phyloP scores from a whole-genome alignment of 2,797 vertebrate genomes.

The Merluccius polli region DNA sequence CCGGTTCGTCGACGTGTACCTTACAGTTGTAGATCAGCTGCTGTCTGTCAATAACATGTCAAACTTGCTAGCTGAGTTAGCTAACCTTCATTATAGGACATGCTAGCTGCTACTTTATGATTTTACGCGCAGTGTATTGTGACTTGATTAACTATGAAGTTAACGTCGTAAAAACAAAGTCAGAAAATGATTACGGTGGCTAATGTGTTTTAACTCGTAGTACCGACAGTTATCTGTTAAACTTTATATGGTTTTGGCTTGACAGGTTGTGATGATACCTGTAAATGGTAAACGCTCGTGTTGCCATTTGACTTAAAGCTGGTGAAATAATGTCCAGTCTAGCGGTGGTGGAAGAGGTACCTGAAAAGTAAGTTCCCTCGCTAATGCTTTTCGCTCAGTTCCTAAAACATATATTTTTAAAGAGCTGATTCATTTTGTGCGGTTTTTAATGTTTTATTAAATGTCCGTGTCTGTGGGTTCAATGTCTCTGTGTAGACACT shows the following conservation, averaged over 20 bases:
- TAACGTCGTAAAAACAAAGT: background rate
- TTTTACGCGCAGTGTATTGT: background rate
- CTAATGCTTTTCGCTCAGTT: background rate
- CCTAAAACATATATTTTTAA: background rate
- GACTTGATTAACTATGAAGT: background rate
- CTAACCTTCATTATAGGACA: background rate
- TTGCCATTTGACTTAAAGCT: background rate
- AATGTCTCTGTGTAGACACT: conserved; percentile 62
- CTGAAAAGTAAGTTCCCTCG: conserved; percentile 66
- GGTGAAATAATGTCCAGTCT: conserved; percentile 52
- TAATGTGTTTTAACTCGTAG: background rate
- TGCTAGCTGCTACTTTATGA: background rate
- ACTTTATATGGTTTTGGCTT: background rate
- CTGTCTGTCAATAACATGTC: background rate
- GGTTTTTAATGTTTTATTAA: no score
- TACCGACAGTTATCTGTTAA: background rate
- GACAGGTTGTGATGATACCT: background rate
- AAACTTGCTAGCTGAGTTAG: background rate
- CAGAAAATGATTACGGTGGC: background rate
- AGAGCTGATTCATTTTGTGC: no score
- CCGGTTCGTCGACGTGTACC: background rate
- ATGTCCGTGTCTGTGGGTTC: background rate
- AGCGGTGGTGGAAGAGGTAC: conserved; percentile 52
- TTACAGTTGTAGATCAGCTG: background rate
- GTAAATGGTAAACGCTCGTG: conserved; percentile 6